Conservation (phyloP, 2,797 vertebrate genomes). For the Spondyliosoma cantharus region DNA sequence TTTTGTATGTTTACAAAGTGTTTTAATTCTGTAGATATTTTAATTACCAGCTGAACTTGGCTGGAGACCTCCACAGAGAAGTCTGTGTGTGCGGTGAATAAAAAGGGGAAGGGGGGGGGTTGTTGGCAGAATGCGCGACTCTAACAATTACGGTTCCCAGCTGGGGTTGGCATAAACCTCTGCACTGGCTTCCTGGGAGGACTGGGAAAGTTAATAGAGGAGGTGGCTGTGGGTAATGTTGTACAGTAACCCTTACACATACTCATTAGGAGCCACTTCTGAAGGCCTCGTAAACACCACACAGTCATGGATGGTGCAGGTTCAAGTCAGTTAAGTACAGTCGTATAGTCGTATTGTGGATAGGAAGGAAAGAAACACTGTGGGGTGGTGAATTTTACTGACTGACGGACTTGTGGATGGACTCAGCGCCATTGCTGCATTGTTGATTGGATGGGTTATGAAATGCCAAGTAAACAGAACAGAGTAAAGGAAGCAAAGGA, state of each 20-base stretch:
- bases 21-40: conserved; percentile 58
- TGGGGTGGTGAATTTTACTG: conserved; percentile 38
- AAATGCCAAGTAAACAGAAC: conserved; percentile 1
- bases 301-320: conserved; percentile 70
- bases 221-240: conserved; percentile 76
- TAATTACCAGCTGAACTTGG: conserved; percentile 65
- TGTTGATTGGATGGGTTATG: conserved; percentile 15
- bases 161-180: conserved; percentile 82
- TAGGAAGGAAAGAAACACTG: conserved; percentile 44
- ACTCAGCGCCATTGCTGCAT: neutral
- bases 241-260: conserved; percentile 81
- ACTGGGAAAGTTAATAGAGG: conserved; percentile 67
- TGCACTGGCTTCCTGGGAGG: conserved; percentile 76
- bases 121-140: conserved; percentile 68
- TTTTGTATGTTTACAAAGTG: conserved; percentile 57
- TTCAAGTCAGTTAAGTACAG: conserved; percentile 67
- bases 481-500: neutral
- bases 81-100: conserved; percentile 14
- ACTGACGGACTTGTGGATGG: neutral
- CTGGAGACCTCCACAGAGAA: conserved; percentile 52
- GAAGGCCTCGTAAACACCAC: conserved; percentile 84
- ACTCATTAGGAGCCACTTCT: conserved; percentile 83
- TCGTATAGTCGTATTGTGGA: conserved; percentile 32
- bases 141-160: conserved; percentile 80
- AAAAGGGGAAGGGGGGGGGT: conserved; percentile 2